Base-by-base conservation (phyloP, 1,140 invertebrate species). In the Cyclina sinensis region DNA sequence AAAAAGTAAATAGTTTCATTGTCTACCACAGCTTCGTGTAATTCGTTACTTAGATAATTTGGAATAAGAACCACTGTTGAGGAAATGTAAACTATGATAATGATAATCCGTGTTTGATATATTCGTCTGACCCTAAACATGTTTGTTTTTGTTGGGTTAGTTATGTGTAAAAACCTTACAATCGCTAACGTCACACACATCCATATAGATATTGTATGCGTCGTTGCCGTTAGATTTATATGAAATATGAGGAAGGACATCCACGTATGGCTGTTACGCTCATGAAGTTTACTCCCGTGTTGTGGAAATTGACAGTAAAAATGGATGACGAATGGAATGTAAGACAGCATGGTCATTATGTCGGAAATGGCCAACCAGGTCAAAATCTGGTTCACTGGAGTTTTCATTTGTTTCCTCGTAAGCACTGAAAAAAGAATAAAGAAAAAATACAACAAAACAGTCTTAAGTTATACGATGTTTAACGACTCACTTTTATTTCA, bases 201-300 rank as follows among this genome's bases (percentile, higher is more conserved):
- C 97, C 98, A 99, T 87, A 99, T 99, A 0, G 98, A 98, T 51
- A 99, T 98, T 0, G 98, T 99, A 94, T 99, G 98, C 92, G 98
- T 96, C 0, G 98, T 98, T 96, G 96, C 95, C 14, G 96, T 95
- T 93, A 99, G 98, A 91, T 98, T 95, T 37, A 94, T 93, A 89
- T 95, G 94, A 85, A 95, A 93, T 24, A 95, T 82, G 24, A 94
- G 86, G 88, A 94, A 95, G 0, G 90, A 86, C 92, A 94, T 94
- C 95, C 95, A 95, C 0, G 62, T 39, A 51, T 89, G 74, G 68
- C 90, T 94, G 86, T 94, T 94, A 57, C 92, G 92, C 46, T 90
- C 91, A 30, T 92, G 89, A 0, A 90, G 79, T 70, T 89, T 89
- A 54, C 82, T 91, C 11, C 43, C 74, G 62, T 85, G 59, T 4